A percentile compares a stretch with the other conserved stretches of the same genome.
These are phyloP conservation scores for Eremobia ochroleuca DNA, from an alignment of 2,888 invertebrate genomes.

Conservation along the genomic window DNA sequence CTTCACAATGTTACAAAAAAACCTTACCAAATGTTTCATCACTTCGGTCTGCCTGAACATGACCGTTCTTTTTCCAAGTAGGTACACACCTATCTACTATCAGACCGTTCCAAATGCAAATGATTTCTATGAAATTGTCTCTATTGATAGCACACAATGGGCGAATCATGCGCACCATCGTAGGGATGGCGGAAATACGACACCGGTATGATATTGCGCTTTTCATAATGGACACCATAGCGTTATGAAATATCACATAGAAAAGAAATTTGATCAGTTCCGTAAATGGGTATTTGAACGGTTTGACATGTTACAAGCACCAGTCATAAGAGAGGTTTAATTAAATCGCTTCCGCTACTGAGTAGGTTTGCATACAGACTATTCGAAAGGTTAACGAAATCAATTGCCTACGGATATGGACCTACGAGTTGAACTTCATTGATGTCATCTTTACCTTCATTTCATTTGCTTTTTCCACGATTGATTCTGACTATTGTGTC, in stretches of 20 bases:
- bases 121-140: conserved; percentile 63
- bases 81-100: neutral
- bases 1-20: no score
- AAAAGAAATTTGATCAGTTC: conserved; percentile 44
- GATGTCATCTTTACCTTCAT: neutral
- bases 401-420: conserved; percentile 5
- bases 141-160: conserved; percentile 77
- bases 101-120: conserved; percentile 56
- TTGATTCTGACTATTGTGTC: conserved; percentile 10
- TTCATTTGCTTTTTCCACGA: conserved; percentile 6
- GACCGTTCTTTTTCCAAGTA: neutral
- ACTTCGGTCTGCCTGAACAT: neutral
- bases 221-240: conserved; percentile 40
- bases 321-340: conserved; percentile 20
- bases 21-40: no score
- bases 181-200: conserved; percentile 75
- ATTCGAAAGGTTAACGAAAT: conserved; percentile 40
- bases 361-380: conserved; percentile 8
- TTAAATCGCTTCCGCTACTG: conserved; percentile 43
- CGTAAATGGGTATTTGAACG: conserved; percentile 39
- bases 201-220: conserved; percentile 75
- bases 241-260: conserved; percentile 54
- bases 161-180: conserved; percentile 73
- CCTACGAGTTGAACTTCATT: neutral
- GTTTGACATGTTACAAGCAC: conserved; percentile 28